Base-by-base conservation (phyloP, 2,888 invertebrate species). In the Lasioglossum oenotherae region DNA sequence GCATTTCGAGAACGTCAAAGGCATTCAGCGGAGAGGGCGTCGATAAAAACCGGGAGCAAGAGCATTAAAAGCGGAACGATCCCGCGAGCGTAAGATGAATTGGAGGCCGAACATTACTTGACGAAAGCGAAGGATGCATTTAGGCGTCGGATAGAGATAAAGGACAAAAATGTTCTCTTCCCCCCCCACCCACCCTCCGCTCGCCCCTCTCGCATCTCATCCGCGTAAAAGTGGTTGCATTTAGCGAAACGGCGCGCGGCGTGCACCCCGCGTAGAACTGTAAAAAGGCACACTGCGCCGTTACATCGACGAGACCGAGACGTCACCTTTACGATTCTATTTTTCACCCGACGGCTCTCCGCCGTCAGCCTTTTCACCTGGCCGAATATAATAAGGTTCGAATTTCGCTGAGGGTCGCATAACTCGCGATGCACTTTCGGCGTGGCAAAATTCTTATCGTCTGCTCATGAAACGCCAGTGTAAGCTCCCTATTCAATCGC, bases 301-400 rank as follows among this genome's bases (percentile, higher is more conserved):
- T 79, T 57, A 69, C 75, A 49, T 74, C 73, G 82, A 49, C 75
- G 76, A 80, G 19, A 74, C 72, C 35, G 69, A 77, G 38, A 77
- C 75, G 10, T 64, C 82, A 64, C 57, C 64, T 53, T 79, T 38
- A 38, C 72, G 57, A 74, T 83, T 80, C 64, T 44, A 76, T 74
- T 73, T 77, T 19, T 49, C 67, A n/a, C n/a, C n/a, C n/a, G 14
- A 16, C 49, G 49, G 23, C 23, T 79, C 53, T 73, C 41, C 6
- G 31, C 44, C 35, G 74, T 46, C 82, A 49, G 53, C 67, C 74
- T 71, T 74, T 80, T 80, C 74, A 64, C 53, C 72, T 80, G 49
- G 2, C 41, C 41, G 71, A 64, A 86, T 84, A 85, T 80, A 85
- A 85, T 80, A 80, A 79, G 78, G 64, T 79, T 69, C 74, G 84